These are phyloP conservation scores for Momotus momota DNA, from an alignment of 2,797 vertebrate species.

Conservation along the genomic window DNA sequence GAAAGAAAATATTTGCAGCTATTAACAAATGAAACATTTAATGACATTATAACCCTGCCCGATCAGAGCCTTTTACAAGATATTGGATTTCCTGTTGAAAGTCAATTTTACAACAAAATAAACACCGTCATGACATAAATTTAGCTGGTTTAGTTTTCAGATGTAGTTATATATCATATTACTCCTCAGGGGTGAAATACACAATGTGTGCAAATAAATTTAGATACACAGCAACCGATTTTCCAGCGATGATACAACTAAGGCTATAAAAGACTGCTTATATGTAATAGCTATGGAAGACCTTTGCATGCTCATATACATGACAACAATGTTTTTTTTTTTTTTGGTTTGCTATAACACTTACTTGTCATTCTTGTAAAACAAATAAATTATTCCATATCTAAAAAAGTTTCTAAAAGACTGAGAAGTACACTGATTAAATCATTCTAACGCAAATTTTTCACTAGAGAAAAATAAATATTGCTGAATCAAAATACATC, in stretches of 20 bases:
- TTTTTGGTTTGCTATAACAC: conserved; percentile 51
- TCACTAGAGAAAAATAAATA: conserved; percentile 31
- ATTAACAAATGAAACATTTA: conserved; percentile 57
- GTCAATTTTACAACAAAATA: conserved; percentile 69
- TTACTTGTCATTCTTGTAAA: conserved; percentile 31
- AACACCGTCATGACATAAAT: conserved; percentile 62
- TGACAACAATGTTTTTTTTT: conserved; percentile 12
- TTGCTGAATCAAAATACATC: neutral
- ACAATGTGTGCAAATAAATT: conserved; percentile 75
- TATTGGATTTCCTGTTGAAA: conserved; percentile 56
- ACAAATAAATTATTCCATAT: neutral
- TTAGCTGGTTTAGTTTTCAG: conserved; percentile 65
- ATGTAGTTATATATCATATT: conserved; percentile 68
- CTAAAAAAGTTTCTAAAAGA: conserved; percentile 28
- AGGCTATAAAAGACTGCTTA: conserved; percentile 72
- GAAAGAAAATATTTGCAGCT: conserved; percentile 56
- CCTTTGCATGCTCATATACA: neutral
- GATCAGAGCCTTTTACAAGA: conserved; percentile 45
- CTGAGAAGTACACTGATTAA: conserved; percentile 15
- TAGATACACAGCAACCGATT: conserved; percentile 67
- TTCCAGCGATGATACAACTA: conserved; percentile 74
- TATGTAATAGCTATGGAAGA: conserved; percentile 69
- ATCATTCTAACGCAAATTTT: neutral
- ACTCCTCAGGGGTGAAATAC: conserved; percentile 68
- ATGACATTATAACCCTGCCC: conserved; percentile 62